Conservation (phyloP, 2,113 vertebrate genomes). For the Nannobrachium achirus region DNA sequence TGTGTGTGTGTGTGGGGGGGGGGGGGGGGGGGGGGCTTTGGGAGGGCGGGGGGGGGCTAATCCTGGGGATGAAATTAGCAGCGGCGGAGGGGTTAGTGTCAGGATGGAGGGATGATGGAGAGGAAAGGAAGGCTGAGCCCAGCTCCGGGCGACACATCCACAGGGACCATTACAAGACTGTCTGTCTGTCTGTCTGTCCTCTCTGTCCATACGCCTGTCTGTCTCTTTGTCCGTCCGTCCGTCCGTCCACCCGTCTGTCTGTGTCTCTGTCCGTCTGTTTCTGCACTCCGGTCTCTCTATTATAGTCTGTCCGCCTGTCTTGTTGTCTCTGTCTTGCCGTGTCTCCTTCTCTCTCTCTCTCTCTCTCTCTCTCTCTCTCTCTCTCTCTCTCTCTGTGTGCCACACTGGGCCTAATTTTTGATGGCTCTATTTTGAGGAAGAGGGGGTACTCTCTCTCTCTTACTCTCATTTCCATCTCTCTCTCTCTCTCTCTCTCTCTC, state of each 20-base stretch:
- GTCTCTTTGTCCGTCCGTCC: slow-evolving; percentile 29
- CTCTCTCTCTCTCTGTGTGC: slow-evolving; percentile 31
- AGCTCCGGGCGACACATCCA: slow-evolving; percentile 94
- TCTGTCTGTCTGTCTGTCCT: too few relatives aligned
- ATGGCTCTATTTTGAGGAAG: slow-evolving; percentile 98
- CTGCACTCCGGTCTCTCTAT: too few relatives aligned
- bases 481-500: slow-evolving; percentile 29
- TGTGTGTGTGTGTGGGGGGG: too few relatives aligned
- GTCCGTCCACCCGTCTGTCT: slow-evolving; percentile 79
- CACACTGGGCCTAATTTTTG: slow-evolving; percentile 84
- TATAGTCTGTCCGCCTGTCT: too few relatives aligned
- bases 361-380: too few relatives aligned
- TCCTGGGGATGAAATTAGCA: slow-evolving; percentile 99
- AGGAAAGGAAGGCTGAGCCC: slow-evolving; percentile 93
- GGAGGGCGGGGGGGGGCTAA: slow-evolving; percentile 94
- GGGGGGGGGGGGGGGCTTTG: too few relatives aligned
- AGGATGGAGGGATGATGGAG: slow-evolving; percentile 93
- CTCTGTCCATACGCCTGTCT: slow-evolving; percentile 92
- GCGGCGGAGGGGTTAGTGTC: slow-evolving; percentile 85
- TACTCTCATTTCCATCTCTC: slow-evolving; percentile 10
- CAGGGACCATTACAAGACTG: slow-evolving; percentile 98
- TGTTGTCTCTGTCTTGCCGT: too few relatives aligned
- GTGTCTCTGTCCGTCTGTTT: too few relatives aligned
- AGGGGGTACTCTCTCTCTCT: slow-evolving; percentile 4
- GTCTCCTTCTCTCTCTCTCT: too few relatives aligned